Conservation (phyloP, 2,797 vertebrate genomes). For the Malacoraja senta region DNA sequence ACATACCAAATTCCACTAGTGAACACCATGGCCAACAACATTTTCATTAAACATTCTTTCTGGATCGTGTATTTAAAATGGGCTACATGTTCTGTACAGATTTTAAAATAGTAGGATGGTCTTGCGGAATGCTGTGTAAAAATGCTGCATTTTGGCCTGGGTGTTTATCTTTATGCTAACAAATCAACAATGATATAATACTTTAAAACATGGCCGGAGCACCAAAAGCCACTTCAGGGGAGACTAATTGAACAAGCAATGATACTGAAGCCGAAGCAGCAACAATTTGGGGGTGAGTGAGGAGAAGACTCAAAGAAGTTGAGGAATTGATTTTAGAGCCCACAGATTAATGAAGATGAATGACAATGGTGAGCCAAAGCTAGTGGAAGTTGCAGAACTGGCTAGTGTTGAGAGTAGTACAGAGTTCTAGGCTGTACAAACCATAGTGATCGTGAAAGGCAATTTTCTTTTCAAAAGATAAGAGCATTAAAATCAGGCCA, state of each 20-base stretch:
- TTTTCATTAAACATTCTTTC: background rate
- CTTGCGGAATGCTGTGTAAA: too few relatives aligned
- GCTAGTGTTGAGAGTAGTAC: background rate
- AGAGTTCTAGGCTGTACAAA: background rate
- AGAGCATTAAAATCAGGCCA: background rate
- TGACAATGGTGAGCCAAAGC: background rate
- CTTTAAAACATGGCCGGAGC: background rate
- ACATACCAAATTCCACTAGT: background rate
- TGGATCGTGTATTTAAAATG: background rate
- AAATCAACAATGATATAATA: background rate
- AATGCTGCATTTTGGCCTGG: background rate
- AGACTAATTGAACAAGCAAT: background rate
- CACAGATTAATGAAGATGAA: background rate
- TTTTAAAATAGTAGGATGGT: background rate
- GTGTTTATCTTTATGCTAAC: background rate
- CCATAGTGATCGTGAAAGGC: background rate
- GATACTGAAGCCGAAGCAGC: background rate
- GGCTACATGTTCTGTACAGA: background rate
- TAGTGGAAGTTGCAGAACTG: background rate
- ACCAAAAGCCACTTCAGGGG: background rate
- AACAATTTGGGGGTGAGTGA: background rate
- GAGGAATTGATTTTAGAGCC: background rate
- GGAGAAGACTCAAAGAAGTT: background rate
- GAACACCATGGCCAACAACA: background rate
- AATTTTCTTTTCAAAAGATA: background rate